Evolutionary conservation across 2,113 vertebrate species (phyloP).

Genomic region (Pongo abelii): DNA sequence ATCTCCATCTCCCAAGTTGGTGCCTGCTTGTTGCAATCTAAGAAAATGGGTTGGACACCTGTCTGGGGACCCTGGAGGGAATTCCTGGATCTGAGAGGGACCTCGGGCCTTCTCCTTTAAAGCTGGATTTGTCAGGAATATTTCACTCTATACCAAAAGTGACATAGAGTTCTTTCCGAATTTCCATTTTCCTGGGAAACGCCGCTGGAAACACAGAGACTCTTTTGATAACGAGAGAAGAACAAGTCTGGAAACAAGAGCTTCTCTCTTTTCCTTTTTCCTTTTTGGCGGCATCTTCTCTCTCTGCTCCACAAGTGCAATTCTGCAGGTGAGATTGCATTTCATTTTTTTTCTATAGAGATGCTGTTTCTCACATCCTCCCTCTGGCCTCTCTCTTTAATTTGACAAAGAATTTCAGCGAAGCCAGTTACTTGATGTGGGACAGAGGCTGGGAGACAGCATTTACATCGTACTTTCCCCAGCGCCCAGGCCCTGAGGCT

Average conservation of each 20-base stretch:
- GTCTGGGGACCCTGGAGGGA: too few relatives aligned
- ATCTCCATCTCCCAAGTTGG: rapidly evolving
- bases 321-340: neutral
- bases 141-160: neutral
- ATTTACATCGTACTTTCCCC: neutral
- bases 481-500: neutral
- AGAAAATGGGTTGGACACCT: rapidly evolving
- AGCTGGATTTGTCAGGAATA: neutral
- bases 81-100: neutral
- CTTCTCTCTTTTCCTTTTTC: neutral
- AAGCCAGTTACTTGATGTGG: neutral
- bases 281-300: neutral
- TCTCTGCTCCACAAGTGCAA: neutral
- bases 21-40: neutral
- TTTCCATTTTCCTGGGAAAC: neutral
- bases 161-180: neutral
- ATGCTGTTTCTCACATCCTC: neutral
- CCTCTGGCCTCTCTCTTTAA: neutral
- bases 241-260: neutral
- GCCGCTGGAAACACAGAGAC: neutral
- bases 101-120: neutral
- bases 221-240: neutral
- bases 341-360: neutral
- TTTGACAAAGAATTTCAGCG: neutral
- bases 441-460: neutral